A percentile compares a stretch with the other conserved stretches of the same genome.
phyloP scores from a whole-genome alignment of 2,888 invertebrate genomes.

The Phytoseiulus persimilis region DNA sequence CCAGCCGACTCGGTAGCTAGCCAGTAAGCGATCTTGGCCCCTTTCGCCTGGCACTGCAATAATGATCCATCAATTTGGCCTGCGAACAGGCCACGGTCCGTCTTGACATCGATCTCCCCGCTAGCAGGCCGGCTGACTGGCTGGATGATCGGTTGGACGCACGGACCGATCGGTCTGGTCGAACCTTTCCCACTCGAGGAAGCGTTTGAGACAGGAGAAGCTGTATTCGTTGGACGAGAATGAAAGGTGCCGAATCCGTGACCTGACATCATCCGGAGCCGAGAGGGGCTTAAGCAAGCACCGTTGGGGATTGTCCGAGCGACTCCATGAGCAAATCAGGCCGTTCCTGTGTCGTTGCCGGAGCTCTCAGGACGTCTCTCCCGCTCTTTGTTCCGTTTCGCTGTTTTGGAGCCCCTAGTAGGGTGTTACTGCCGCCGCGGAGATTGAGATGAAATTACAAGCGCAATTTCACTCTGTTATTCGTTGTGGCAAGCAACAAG shows the following conservation, averaged over 20 bases:
- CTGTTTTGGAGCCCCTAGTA: background rate
- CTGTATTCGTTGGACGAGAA: background rate
- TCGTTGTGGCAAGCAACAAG: background rate
- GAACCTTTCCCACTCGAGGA: no score
- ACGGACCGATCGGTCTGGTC: background rate
- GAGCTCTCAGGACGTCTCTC: background rate
- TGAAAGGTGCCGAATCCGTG: no score
- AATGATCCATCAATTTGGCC: slow-evolving; percentile 39
- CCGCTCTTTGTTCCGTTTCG: background rate
- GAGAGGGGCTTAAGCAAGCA: no score
- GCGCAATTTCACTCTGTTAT: background rate
- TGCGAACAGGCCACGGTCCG: slow-evolving; percentile 11
- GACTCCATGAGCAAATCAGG: background rate
- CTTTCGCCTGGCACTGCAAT: slow-evolving; percentile 12
- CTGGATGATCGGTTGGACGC: background rate
- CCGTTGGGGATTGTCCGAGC: no score
- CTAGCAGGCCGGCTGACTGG: background rate
- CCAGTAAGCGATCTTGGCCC: background rate
- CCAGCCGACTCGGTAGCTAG: background rate
- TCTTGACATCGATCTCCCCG: slow-evolving; percentile 33
- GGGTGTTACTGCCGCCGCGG: background rate
- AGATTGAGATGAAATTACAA: background rate
- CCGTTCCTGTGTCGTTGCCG: background rate
- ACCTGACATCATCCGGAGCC: no score
- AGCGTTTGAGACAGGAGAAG: no score